Conservation (phyloP, 1,140 invertebrate genomes). For the Ceratosolen fusciceps region DNA sequence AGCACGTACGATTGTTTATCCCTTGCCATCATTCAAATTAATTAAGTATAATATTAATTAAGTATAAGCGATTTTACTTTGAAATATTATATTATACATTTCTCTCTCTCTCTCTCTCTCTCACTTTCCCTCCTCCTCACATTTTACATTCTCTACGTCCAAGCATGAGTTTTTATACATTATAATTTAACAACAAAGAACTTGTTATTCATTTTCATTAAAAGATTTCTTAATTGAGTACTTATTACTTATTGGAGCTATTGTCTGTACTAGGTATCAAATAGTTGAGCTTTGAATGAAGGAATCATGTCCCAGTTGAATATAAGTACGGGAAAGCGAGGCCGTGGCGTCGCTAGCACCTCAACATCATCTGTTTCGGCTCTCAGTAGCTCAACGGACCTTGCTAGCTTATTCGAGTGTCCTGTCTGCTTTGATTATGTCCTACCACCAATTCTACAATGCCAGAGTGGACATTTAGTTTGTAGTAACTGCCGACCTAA, state of each 20-base stretch:
- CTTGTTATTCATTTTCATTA: too few relatives aligned
- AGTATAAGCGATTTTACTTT: too few relatives aligned
- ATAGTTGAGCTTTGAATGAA: constrained; percentile 25
- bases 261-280: constrained; percentile 18
- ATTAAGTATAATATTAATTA: too few relatives aligned
- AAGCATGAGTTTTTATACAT: too few relatives aligned
- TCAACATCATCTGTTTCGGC: constrained; percentile 67
- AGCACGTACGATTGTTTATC: neutral
- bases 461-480: constrained; percentile 89
- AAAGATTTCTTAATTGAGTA: too few relatives aligned
- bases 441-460: constrained; percentile 93
- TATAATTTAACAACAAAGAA: too few relatives aligned
- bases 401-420: constrained; percentile 98
- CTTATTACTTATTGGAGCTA: neutral
- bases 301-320: constrained; percentile 67
- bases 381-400: constrained; percentile 79
- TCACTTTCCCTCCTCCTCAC: neutral
- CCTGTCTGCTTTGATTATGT: constrained; percentile 99
- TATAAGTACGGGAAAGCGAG: constrained; percentile 67
- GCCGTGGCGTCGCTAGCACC: constrained; percentile 66
- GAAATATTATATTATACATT: neutral
- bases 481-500: constrained; percentile 97
- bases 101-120: neutral
- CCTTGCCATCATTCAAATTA: too few relatives aligned
- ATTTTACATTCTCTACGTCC: too few relatives aligned